Conservation (phyloP, 2,113 vertebrate species). For the Malurus melanocephalus region DNA sequence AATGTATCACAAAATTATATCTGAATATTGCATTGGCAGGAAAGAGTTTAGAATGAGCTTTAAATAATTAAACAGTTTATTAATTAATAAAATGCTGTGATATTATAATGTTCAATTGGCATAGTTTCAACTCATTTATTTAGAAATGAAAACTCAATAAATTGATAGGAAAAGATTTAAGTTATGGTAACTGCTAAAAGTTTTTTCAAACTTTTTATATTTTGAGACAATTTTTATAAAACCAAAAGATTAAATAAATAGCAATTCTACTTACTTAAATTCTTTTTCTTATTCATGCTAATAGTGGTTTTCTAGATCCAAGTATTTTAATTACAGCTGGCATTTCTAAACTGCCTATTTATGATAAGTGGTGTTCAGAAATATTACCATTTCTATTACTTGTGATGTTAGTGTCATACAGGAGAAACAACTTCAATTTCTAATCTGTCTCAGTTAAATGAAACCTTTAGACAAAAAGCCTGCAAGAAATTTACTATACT, state of each 20-base stretch:
- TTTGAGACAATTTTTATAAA: neutral
- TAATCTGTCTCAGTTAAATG: neutral
- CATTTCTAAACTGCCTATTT: neutral
- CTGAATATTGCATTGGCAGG: neutral
- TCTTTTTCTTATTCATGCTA: neutral
- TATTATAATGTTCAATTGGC: neutral
- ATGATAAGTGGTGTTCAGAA: neutral
- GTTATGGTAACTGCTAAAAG: neutral
- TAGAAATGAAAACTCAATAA: neutral
- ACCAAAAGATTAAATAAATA: neutral
- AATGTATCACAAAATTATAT: neutral
- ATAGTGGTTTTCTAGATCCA: neutral
- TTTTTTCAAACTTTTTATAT: neutral
- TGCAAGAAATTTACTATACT: neutral
- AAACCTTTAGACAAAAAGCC: neutral
- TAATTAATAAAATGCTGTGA: neutral
- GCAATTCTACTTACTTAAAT: neutral
- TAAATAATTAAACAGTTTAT: neutral
- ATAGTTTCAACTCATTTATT: neutral
- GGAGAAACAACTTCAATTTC: neutral
- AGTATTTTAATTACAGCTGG: slow-evolving; percentile 6
- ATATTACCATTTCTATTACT: neutral
- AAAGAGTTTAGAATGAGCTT: neutral
- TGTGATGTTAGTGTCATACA: neutral
- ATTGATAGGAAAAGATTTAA: neutral